Evolutionary conservation across 2,888 invertebrate genomes (phyloP), one percentile per base, ranked within the genome.

Genomic region (Athalia cordata): DNA sequence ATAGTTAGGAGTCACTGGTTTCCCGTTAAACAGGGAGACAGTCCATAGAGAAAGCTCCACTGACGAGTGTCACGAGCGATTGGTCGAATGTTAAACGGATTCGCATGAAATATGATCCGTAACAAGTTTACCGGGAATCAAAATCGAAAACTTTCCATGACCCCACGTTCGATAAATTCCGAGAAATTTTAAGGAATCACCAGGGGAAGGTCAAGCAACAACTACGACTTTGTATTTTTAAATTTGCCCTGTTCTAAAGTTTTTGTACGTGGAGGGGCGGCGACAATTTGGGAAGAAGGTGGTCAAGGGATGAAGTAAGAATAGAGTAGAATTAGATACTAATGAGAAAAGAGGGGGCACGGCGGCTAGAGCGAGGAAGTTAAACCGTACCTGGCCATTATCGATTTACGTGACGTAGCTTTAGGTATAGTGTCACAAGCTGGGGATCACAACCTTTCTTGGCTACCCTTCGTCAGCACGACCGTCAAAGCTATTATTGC

Each of bases 371-470:
- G 57, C 45, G 72, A 57, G 47, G 72, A 72, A 59, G 72, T 72
- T 72, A 59, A 72, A 72, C 72, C 72, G 72, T 59, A 72, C 59
- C 72, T 72, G 72, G 72, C 72, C 59, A 57, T 72, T 72, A 72
- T 72, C 72, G 72, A 72, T 72, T 72, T 72, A 72, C 72, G 72
- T 72, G 72, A 72, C 72, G 72, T 72, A 52, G 72, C 72, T 47
- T 8, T n/a, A n/a, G 29, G 72, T 11, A n/a, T 49, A 4, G 68
- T 68, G 68, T 68, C 72, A 72, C 59, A 57, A 47, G 52, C 47
- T 57, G 45, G 72, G 59, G 47, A 29, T 29, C 29, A 47, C 72
- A 72, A 59, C 59, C 72, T 72, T 72, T 47, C 59, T 72, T 59
- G 72, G 9, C 72, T 59, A 72, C 72, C 72, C 72, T 72, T 72